Conservation (phyloP, 2,797 vertebrate species). For the Mergus octosetaceus region DNA sequence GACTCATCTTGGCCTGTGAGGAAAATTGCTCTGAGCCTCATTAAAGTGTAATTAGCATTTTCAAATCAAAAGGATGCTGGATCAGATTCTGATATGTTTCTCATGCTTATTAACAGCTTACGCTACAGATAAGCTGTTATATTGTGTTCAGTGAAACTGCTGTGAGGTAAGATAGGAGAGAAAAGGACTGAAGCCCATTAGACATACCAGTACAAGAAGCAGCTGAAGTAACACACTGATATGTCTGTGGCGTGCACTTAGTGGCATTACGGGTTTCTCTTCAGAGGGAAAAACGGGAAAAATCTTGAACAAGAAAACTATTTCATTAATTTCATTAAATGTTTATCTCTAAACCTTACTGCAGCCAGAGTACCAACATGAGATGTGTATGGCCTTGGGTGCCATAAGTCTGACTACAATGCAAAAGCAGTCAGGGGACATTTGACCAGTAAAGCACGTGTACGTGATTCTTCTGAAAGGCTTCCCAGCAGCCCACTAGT, state of each 20-base stretch:
- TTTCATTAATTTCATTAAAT: neutral
- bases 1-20: neutral
- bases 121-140: neutral
- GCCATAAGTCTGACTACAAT: neutral
- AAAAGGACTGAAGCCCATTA: neutral
- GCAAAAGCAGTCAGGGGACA: neutral
- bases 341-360: neutral
- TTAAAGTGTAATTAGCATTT: constrained; percentile 16
- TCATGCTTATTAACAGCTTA: neutral
- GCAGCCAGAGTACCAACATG: neutral
- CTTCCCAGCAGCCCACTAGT: neutral
- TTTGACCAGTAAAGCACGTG: neutral
- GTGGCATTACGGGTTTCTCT: neutral
- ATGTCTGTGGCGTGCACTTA: neutral
- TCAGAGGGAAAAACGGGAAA: neutral
- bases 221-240: neutral
- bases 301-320: neutral
- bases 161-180: neutral
- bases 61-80: neutral
- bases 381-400: fast-evolving
- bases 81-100: neutral
- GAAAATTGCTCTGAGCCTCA: constrained; percentile 1
- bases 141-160: neutral
- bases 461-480: neutral
- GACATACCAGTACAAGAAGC: neutral